Evolutionary conservation across 2,113 vertebrate genomes (phyloP), one percentile per base, ranked within the genome.

Genomic region (Nicator chloris): DNA sequence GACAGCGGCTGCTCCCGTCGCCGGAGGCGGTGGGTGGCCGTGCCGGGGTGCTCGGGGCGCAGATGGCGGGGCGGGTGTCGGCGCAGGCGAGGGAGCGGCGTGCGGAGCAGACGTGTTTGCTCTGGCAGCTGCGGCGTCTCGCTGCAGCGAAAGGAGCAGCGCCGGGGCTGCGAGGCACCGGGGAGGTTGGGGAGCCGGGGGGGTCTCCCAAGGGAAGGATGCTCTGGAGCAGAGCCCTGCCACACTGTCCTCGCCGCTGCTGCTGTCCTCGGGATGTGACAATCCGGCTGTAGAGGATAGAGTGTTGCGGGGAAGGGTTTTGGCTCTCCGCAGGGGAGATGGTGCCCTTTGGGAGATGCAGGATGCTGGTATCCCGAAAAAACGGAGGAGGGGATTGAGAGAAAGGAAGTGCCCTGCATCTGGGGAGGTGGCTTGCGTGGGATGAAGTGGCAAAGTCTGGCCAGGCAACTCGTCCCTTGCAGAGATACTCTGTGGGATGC

Each of bases 141-240:
- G 71, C 82, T 40, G 95, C 88, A 56, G 95, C 50, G 6, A 93
- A 90, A 93, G 45, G 95, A 93, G 93, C 93, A 93, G 82, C 63
- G 49, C 44, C 10, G 4, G 73, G 53, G 87, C 68, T 80, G 78
- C 5, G 40, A 39, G 80, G 47, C 42, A 0, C 53, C 21, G 16
- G 13, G 4, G n/a, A 28, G 61, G 4, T 47, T 27, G n/a, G 54
- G 66, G 50, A 61, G 35, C 39, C 4, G 4, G 10, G 12, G 11
- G 17, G 5, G 2, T 13, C 16, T 69, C 54, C 42, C n/a, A 2
- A 21, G 40, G 73, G 14, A 73, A 16, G 64, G 49, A 14, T 42
- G 50, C 33, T 68, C n/a, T 23, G 78, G 61, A 82, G 40, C 40
- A 45, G 33, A 63, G 47, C n/a, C 14, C 24, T 45, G 77, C 23